phyloP scores from a whole-genome alignment of 2,113 vertebrate genomes.

The Tinamus guttatus region DNA sequence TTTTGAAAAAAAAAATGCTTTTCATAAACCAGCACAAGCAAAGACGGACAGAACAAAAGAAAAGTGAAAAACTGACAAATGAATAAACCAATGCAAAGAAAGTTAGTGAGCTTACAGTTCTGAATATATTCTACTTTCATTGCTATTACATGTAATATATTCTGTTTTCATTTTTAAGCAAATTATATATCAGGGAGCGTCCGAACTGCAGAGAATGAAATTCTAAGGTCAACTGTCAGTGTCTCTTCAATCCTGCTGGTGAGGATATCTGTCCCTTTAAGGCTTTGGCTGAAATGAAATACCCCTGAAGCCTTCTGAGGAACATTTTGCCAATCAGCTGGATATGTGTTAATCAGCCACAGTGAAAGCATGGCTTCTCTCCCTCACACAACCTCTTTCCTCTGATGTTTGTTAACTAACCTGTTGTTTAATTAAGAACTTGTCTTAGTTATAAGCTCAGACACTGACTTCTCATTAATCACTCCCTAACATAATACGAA shows the following conservation, averaged over 20 bases:
- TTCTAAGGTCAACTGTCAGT: not conserved
- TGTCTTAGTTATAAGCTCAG: conserved; percentile 25
- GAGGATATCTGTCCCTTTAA: not conserved
- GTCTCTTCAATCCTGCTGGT: not conserved
- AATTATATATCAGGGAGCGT: not conserved
- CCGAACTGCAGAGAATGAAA: not conserved
- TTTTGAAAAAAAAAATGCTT: conserved; percentile 24
- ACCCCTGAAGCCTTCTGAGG: not conserved
- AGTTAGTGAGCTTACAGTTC: not conserved
- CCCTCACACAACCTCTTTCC: not conserved
- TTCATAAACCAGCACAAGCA: not conserved
- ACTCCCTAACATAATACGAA: not conserved
- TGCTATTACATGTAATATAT: not conserved
- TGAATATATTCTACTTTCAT: not conserved
- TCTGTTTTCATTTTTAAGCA: not conserved
- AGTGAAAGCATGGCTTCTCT: not conserved
- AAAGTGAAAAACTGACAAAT: not conserved
- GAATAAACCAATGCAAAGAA: not conserved
- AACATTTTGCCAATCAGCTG: conserved; percentile 5
- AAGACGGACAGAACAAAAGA: not conserved
- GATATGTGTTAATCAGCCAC: not conserved
- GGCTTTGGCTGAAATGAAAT: not conserved
- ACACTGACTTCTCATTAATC: conserved; percentile 37
- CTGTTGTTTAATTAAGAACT: conserved; percentile 50
- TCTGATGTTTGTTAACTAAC: conserved; percentile 14